Base-by-base conservation (phyloP, 2,797 vertebrate species). In the Coregonus sp. region DNA sequence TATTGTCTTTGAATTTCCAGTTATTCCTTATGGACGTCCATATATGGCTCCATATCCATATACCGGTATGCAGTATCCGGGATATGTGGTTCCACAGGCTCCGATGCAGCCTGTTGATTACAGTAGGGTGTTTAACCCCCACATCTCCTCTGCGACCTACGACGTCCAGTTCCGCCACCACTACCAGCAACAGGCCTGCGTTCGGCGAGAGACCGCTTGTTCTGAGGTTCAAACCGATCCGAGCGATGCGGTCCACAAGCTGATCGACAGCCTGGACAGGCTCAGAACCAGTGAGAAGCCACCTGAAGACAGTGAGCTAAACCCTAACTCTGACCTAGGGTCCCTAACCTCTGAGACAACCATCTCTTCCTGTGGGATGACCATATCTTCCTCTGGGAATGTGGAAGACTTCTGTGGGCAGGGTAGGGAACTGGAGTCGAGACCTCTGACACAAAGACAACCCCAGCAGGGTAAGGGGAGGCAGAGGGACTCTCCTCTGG, bases 171-270 rank as follows among this genome's bases (percentile, higher is more conserved):
- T 88, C 63, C 83, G 85, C 12, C 82, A 87, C 63, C 85, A 84
- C 51, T 80, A 82, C 72, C 47, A 75, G 54, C 83, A 86, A 18
- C 80, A 86, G 31, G 69, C 78, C 18, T 76, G 76, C 9, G 15
- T 84, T 37, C 78, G 79, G 1, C 75, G 83, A 37, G 82, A 87
- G 69, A 90, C 83, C 0, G 73, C 70, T 2, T 84, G 82, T 33
- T 88, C 90, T 3, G 89, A 87, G 77, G 87, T 79, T 59, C 90
- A 90, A 74, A 91, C 89, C 0, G 88, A 91, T 25, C 80, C 87
- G 3, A 78, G 81, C 6, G 88, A 86, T 59, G 75, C 81, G 1
- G 84, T 89, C 20, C 72, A 81, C 76, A 86, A 88, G 63, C 70
- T 87, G 37, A 73, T 74, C 2, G 82, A 78, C 47, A 61, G 74